Evolutionary conservation across 1,140 invertebrate genomes (phyloP).

Genomic region (Heliconius himera): DNA sequence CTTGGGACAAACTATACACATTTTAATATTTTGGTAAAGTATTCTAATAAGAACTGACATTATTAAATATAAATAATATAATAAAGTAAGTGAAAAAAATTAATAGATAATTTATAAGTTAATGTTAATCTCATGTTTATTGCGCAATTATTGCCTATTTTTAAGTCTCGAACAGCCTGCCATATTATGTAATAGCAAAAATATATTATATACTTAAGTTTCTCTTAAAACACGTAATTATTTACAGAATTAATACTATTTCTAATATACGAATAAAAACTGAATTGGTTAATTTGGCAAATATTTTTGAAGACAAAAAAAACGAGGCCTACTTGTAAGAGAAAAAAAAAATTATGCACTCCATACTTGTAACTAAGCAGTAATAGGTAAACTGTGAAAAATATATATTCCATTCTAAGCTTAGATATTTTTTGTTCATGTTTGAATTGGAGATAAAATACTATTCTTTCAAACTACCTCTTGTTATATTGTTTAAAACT

Average conservation of each 20-base stretch:
- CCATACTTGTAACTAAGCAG: neutral
- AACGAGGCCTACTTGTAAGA: no score
- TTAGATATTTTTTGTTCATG: neutral
- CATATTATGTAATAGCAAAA: neutral
- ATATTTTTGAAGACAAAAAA: no score
- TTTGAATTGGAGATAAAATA: neutral
- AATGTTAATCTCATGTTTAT: neutral
- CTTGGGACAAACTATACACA: neutral
- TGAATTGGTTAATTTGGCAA: no score
- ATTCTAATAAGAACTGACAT: slow-evolving; percentile 15
- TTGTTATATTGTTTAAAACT: neutral
- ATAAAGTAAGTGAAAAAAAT: neutral
- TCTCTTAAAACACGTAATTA: no score
- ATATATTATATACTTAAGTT: neutral
- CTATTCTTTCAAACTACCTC: slow-evolving; percentile 3
- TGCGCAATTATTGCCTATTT: neutral
- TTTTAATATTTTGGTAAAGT: neutral
- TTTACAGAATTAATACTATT: no score
- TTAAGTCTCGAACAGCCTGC: neutral
- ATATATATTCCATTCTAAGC: neutral
- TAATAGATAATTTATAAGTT: neutral
- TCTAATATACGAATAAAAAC: no score
- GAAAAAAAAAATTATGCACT: no score
- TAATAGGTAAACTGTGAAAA: neutral
- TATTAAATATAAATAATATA: slow-evolving; percentile 3